Evolutionary conservation across 2,888 invertebrate species (phyloP), one percentile per base, ranked within the genome.

Genomic region (Meganola albula): DNA sequence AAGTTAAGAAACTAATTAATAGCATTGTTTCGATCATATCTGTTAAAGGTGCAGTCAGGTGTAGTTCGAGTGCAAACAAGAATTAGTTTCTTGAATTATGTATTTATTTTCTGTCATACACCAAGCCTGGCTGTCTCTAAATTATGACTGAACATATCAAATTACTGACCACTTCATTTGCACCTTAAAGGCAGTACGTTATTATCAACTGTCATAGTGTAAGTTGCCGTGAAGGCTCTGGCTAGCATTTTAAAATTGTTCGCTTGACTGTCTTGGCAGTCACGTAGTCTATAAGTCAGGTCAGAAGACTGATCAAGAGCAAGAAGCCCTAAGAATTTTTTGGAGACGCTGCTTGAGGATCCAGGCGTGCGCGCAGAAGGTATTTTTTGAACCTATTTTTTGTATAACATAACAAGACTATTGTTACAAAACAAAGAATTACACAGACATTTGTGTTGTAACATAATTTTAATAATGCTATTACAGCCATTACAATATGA

Each of bases 1-100:
- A 74, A 64, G 62, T 60, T 74, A 57, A 71, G 63, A 63, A 74
- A 82, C 83, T 86, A 84, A 83, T 85, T 45, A n/a, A 80, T 74
- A 80, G 79, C 72, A 78, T 77, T 76, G 70, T 79, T 83, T 82
- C 79, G 71, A 83, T 83, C 71, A 83, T 82, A 84, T 85, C 78
- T 86, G 86, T 87, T 87, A 83, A 87, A 87, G 86, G 86, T 87
- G 85, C 86, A 72, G 86, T 83, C 85, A 84, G 83, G 85, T 85
- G 85, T 85, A 84, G 83, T 74, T 76, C 83, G 83, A 84, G 86
- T 77, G 73, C 67, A 75, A 73, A 78, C 82, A 77, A 79, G 76
- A 78, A 69, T 65, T 72, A 58, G 63, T 71, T 72, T 72, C 60
- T 75, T 74, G 63, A 72, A 70, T 68, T 64, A n/a, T n/a, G n/a